A percentile compares a stretch with the other conserved stretches of the same genome.
Evolutionary conservation across 2,113 vertebrate species (phyloP).

Genomic region (Psettodes erumei): DNA sequence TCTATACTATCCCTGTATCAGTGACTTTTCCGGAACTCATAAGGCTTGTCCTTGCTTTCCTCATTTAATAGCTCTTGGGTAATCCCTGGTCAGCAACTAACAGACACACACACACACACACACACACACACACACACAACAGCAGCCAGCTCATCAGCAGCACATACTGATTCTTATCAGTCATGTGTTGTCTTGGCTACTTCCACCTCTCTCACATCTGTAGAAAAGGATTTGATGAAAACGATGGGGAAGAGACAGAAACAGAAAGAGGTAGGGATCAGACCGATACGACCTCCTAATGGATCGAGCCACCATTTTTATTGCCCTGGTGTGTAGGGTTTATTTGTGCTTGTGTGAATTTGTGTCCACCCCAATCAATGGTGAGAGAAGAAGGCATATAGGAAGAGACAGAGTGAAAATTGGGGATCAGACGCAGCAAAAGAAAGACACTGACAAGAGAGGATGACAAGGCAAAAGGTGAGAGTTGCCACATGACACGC

Average conservation of each 20-base stretch:
- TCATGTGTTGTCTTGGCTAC: constrained; percentile 48
- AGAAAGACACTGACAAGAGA: constrained; percentile 5
- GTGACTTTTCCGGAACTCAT: constrained; percentile 8
- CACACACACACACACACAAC: constrained; percentile 20
- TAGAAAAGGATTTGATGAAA: constrained; percentile 53
- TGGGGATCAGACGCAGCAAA: constrained; percentile 15
- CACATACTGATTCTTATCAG: constrained; percentile 62
- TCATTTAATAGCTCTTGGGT: constrained; percentile 13
- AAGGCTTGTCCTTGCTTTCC: constrained; percentile 8
- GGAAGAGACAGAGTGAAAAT: constrained; percentile 3
- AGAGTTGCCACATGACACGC: no score
- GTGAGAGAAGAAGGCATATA: neutral
- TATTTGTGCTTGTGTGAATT: constrained; percentile 15
- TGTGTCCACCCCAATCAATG: constrained; percentile 25
- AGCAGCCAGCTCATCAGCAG: constrained; percentile 62
- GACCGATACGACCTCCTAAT: constrained; percentile 30
- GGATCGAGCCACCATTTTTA: constrained; percentile 23
- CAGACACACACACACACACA: constrained; percentile 22
- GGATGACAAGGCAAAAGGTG: constrained; percentile 12
- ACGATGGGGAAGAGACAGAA: constrained; percentile 47
- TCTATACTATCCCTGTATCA: neutral
- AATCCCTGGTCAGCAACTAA: neutral
- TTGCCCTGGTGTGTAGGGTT: constrained; percentile 20
- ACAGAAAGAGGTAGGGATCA: constrained; percentile 36
- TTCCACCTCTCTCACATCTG: constrained; percentile 60